Conservation (phyloP, 1,140 invertebrate species). For the Campoletis sonorensis region DNA sequence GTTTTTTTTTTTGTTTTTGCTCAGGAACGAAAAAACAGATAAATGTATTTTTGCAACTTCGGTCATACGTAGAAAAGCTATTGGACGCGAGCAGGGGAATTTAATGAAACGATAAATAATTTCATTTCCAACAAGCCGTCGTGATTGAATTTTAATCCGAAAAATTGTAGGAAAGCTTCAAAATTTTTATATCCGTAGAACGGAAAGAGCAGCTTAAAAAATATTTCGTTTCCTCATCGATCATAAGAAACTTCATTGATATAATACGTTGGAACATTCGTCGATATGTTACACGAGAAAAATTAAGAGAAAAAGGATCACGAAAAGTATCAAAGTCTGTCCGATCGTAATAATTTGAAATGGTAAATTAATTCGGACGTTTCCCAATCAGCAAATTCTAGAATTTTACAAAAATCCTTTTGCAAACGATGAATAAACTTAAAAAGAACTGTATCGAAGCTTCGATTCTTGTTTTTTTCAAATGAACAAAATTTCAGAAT, state of each 20-base stretch:
- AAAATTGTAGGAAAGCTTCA: background rate
- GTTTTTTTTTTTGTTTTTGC: background rate
- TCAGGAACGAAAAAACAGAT: background rate
- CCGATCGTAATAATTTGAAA: too few relatives aligned
- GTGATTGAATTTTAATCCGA: background rate
- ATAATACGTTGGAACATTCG: background rate
- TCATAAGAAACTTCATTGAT: background rate
- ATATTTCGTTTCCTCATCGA: constrained; percentile 7
- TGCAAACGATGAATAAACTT: too few relatives aligned
- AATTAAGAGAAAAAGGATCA: background rate
- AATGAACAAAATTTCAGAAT: too few relatives aligned
- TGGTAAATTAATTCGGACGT: too few relatives aligned
- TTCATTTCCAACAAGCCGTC: background rate
- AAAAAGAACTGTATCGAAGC: too few relatives aligned
- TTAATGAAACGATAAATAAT: constrained; percentile 12
- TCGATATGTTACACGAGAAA: constrained; percentile 23
- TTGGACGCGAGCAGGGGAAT: background rate
- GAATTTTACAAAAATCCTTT: too few relatives aligned
- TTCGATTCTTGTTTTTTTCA: too few relatives aligned
- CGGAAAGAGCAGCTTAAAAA: background rate
- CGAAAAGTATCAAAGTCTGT: background rate
- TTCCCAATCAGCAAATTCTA: too few relatives aligned
- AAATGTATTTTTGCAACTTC: background rate
- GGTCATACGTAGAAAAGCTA: background rate
- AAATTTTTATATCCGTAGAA: background rate